These are phyloP conservation scores for Coelopa frigida DNA, from an alignment of 1,140 invertebrate species.

Conservation along the genomic window DNA sequence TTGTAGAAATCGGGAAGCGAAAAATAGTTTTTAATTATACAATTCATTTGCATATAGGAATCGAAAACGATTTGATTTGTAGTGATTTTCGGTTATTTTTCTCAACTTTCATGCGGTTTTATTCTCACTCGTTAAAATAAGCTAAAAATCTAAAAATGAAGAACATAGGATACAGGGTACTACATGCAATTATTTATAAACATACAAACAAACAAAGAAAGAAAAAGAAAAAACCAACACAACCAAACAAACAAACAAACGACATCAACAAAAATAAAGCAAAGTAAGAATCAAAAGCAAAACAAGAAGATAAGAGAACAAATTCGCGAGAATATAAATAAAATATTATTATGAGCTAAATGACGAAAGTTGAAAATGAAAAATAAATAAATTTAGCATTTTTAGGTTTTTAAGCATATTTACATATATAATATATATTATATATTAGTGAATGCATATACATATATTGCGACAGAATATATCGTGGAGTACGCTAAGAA, in stretches of 20 bases:
- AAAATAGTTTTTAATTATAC: no score
- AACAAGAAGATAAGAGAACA: slow-evolving; percentile 4
- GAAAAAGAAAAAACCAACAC: neutral
- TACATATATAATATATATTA: no score
- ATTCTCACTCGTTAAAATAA: slow-evolving; percentile 2
- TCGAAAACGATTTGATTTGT: no score
- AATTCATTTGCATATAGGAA: no score
- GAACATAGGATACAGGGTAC: slow-evolving; percentile 44
- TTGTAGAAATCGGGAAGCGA: no score
- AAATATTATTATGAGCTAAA: slow-evolving; percentile 3
- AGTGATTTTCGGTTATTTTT: no score
- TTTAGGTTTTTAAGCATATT: neutral
- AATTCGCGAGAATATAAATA: neutral
- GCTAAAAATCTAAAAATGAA: slow-evolving; percentile 12
- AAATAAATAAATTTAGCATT: slow-evolving; percentile 1
- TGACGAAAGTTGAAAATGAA: neutral
- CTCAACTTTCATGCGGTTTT: no score
- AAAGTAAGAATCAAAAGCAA: slow-evolving; percentile 7
- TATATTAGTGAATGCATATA: no score
- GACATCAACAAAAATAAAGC: slow-evolving; percentile 7
- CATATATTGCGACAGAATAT: no score
- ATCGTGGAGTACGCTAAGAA: no score
- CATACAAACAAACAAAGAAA: slow-evolving; percentile 6
- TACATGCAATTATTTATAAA: slow-evolving; percentile 34
- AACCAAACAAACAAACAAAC: neutral